Conservation (phyloP, 1,140 invertebrate species). For the Liolophura sinensis region DNA sequence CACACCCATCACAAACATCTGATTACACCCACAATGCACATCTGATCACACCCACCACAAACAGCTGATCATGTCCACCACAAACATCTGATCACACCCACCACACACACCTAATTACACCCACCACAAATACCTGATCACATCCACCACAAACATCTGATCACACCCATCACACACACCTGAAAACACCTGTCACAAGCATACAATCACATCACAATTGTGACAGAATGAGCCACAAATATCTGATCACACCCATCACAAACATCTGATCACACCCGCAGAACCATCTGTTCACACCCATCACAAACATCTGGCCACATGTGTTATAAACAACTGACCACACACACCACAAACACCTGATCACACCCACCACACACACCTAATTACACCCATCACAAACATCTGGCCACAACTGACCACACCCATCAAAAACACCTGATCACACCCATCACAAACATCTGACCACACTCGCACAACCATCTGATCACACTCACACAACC, state of each 20-base stretch:
- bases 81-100: neutral
- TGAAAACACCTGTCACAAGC: neutral
- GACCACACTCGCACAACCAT: neutral
- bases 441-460: neutral
- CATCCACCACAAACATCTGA: too few relatives aligned
- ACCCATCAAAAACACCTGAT: too few relatives aligned
- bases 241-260: neutral
- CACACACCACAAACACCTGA: too few relatives aligned
- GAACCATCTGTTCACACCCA: neutral
- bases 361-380: neutral
- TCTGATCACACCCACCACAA: neutral
- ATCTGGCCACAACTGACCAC: too few relatives aligned
- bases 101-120: neutral
- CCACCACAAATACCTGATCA: too few relatives aligned
- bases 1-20: neutral
- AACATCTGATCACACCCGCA: too few relatives aligned
- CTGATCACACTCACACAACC: neutral
- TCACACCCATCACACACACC: too few relatives aligned
- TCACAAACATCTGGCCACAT: too few relatives aligned
- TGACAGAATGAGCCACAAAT: neutral
- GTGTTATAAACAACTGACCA: neutral
- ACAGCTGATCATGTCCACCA: too few relatives aligned
- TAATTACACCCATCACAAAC: neutral
- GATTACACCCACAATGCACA: too few relatives aligned
- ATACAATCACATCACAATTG: neutral